Base-by-base conservation (phyloP, 1,140 invertebrate species). In the Drosophila lacertosa region DNA sequence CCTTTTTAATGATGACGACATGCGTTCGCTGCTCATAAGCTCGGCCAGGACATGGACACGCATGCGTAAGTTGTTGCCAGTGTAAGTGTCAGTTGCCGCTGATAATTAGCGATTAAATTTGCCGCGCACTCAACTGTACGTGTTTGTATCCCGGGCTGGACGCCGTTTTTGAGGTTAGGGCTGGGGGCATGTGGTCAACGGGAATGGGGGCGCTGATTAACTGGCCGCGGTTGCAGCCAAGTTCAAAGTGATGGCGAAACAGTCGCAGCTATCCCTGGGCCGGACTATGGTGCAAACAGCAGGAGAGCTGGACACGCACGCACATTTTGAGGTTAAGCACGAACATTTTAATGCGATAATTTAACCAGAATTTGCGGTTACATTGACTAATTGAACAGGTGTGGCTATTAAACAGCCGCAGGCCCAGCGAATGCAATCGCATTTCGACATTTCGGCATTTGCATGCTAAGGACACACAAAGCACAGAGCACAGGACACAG, bases 301-400 rank as follows among this genome's bases (percentile, higher is more conserved):
- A 58, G 58, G 63, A 62, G 55, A 35, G 44, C 16, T 47, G 48
- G 63, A 80, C 77, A 84, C 64, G 82, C 82, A 88, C 82, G 83
- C 77, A 89, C 79, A 88, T 75, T 84, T 72, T 77, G 83, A 72
- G 80, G 89, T 86, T 86, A 88, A 73, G 83, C 82, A 90, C 89
- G 89, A 89, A 90, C 82, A 90, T 90, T 90, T 90, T 90, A 90
- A 90, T 90, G 89, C 89, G 81, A 90, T 90, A 90, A 90, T 90
- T 90, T 90, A 89, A 90, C 89, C 89, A 89, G 89, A 82, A 90
- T 75, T 90, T 90, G 89, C 76, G 89, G 89, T 90, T 78, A 88
- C 84, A 90, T 90, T 90, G 89, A 89, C 89, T 90, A 90, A 90
- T 90, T 90, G 89, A 90, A 90, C 89, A 90, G 89, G 89, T 90